These are phyloP conservation scores for Gopherus evgoodei DNA, from an alignment of 2,113 vertebrate species.

Conservation along the genomic window DNA sequence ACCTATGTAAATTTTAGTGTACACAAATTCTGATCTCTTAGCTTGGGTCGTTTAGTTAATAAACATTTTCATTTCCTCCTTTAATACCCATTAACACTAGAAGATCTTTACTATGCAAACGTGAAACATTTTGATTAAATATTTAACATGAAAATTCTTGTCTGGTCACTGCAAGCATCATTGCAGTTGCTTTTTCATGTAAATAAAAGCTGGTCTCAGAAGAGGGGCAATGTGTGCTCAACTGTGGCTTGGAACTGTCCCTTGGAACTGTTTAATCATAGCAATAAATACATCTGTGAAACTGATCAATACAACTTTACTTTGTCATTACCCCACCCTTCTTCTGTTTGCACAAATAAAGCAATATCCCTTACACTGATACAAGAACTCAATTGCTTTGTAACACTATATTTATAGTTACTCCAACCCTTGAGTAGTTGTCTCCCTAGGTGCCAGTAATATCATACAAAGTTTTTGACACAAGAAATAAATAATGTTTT, in stretches of 20 bases:
- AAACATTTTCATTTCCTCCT: not conserved
- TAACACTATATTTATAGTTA: not conserved
- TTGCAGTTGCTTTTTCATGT: not conserved
- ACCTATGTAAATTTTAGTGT: not conserved
- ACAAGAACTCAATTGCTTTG: not conserved
- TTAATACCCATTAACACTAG: rapidly evolving
- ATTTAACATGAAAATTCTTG: not conserved
- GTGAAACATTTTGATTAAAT: not conserved
- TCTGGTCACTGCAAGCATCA: not conserved
- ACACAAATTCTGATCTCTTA: not conserved
- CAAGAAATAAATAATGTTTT: not conserved
- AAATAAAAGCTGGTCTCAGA: not conserved
- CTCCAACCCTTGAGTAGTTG: not conserved
- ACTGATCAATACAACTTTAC: not conserved
- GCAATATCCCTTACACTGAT: not conserved
- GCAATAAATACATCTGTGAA: not conserved
- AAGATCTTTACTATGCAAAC: not conserved
- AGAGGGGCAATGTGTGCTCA: not conserved
- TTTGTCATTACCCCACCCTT: not conserved
- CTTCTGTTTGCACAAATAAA: not conserved
- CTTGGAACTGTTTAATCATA: slow-evolving; percentile 9
- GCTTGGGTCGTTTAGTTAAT: not conserved
- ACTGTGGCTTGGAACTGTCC: not conserved
- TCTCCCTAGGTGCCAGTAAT: not conserved
- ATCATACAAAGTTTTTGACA: not conserved